Evolutionary conservation across 2,113 vertebrate species (phyloP).

Genomic region (Oncorhynchus mykiss): DNA sequence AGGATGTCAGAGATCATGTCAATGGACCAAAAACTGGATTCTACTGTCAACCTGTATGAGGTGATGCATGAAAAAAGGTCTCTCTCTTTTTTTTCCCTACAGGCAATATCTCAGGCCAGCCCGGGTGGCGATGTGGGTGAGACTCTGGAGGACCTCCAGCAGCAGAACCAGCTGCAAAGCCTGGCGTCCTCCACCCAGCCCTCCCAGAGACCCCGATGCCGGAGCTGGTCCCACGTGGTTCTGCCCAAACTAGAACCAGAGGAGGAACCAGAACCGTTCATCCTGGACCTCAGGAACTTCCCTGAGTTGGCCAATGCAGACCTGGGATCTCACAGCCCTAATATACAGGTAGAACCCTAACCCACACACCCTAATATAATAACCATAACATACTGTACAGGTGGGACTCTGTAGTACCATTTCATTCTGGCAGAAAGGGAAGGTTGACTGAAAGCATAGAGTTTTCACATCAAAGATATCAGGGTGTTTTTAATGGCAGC

Average conservation of each 20-base stretch:
- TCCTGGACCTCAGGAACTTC: constrained; percentile 83
- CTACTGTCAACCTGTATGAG: too few relatives aligned
- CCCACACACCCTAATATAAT: constrained; percentile 58
- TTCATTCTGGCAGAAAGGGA: neutral
- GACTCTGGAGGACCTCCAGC: constrained; percentile 48
- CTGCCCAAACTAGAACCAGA: constrained; percentile 17
- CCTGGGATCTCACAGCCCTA: constrained; percentile 81
- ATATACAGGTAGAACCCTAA: constrained; percentile 80
- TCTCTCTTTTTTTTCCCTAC: constrained; percentile 10
- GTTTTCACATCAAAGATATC: neutral
- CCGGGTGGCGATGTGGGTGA: neutral
- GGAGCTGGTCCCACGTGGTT: constrained; percentile 16
- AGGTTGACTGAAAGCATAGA: neutral
- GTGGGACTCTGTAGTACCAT: neutral
- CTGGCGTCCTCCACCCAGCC: constrained; percentile 12
- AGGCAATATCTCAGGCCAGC: constrained; percentile 61
- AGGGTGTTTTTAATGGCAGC: neutral
- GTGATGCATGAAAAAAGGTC: neutral
- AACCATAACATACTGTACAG: too few relatives aligned
- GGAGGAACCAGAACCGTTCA: constrained; percentile 70
- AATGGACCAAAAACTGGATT: too few relatives aligned
- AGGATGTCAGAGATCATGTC: too few relatives aligned
- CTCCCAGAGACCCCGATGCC: constrained; percentile 52
- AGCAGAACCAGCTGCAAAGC: constrained; percentile 57
- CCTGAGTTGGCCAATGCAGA: constrained; percentile 78